These are phyloP conservation scores for Agrotis clavis DNA, from an alignment of 2,888 invertebrate species.

Conservation along the genomic window DNA sequence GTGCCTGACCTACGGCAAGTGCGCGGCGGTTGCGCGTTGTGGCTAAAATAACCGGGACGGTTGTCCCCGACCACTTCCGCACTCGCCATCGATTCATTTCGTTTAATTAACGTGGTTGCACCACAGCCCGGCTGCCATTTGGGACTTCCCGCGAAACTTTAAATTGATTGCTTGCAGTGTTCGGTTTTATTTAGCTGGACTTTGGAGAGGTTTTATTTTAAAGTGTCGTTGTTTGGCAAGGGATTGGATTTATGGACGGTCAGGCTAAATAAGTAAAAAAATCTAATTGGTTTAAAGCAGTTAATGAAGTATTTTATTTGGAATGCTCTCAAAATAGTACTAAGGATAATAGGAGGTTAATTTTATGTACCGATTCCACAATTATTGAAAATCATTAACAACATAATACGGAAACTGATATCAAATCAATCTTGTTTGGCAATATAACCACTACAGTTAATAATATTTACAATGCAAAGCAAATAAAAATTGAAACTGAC, in stretches of 20 bases:
- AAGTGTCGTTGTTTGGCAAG: slow-evolving; percentile 22
- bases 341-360: slow-evolving; percentile 4
- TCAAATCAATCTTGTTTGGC: slow-evolving; percentile 50
- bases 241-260: slow-evolving; percentile 31
- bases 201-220: slow-evolving; percentile 21
- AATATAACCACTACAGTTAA: slow-evolving; percentile 23
- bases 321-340: slow-evolving; percentile 14
- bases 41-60: slow-evolving; percentile 86
- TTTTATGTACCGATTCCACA: neutral
- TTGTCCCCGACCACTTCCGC: slow-evolving; percentile 81
- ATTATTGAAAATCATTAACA: slow-evolving; percentile 31
- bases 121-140: slow-evolving; percentile 25
- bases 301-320: slow-evolving; percentile 20
- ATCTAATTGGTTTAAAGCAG: neutral
- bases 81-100: slow-evolving; percentile 63
- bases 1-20: slow-evolving; percentile 87
- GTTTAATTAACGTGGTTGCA: slow-evolving; percentile 59
- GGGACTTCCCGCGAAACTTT: slow-evolving; percentile 39
- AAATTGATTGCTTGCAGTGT: slow-evolving; percentile 35
- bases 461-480: slow-evolving; percentile 13
- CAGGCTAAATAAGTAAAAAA: neutral
- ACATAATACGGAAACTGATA: slow-evolving; percentile 37
- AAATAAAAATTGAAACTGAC: slow-evolving; percentile 10
- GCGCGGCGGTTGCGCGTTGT: slow-evolving; percentile 79
- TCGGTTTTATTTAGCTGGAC: slow-evolving; percentile 19